Base-by-base conservation (phyloP, 2,113 vertebrate species). In the Pterocles gutturalis region DNA sequence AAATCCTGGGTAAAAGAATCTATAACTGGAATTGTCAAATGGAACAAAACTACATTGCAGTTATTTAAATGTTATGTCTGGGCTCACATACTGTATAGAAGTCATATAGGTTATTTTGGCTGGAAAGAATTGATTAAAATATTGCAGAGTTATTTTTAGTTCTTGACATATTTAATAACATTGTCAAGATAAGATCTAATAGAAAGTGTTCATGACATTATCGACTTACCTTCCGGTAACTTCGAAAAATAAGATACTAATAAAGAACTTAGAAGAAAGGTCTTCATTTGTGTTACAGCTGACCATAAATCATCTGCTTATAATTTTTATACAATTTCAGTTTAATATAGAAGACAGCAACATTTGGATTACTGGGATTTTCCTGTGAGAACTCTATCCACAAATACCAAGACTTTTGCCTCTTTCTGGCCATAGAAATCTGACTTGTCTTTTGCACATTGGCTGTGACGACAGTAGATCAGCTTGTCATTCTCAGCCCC, bases 341-440 rank as follows among this genome's bases (percentile, higher is more conserved):
- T 25, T 89, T 62, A 61, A 48, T 13, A 15, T 69, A 65, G 31
- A 89, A 48, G 31, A 65, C 24, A 83, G 58, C 3, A 18, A 34
- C 1, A 0, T 55, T 64, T 62, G 12, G 29, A 36, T 58, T 31
- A 69, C 28, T 57, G 49, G 76, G 28, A 36, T 90, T 93, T 96
- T 94, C 71, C 49, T 94, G 24, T 90, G 85, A 93, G 79, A 96
- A 86, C 49, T 73, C 28, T 45, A 86, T 53, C 34, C 49, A 49
- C 45, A 72, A 60, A 25, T 24, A 45, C 7, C 17, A 77, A 86
- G 41, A 8, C 29, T 79, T 66, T 66, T 69, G 11, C 18, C 34
- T 76, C 45, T 79, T 72, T 82, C 29, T 82, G n/a, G 21, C 13
- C 34, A 48, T 43, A 64, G 19, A 91, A 79, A 57, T 79, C 60